phyloP scores from a whole-genome alignment of 2,797 vertebrate genomes.

The Morelia viridis region DNA sequence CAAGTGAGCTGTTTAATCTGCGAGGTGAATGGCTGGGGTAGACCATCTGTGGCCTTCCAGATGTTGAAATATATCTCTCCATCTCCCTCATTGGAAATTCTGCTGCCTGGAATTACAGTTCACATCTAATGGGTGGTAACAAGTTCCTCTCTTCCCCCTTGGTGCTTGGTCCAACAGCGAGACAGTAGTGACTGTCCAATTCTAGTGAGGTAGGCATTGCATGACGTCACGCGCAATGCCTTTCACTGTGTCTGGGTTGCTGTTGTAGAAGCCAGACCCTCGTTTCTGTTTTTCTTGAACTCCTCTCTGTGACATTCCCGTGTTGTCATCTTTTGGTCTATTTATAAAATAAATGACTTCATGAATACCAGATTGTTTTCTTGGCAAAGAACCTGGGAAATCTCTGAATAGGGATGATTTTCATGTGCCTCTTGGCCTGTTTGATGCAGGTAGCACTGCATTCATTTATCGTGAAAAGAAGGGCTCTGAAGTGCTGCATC shows the following conservation, averaged over 20 bases:
- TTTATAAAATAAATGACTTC: background rate
- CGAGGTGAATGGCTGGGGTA: background rate
- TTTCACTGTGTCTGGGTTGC: background rate
- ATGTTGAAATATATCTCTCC: background rate
- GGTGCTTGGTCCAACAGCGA: background rate
- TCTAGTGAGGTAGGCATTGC: background rate
- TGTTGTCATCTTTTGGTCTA: background rate
- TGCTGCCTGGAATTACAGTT: background rate
- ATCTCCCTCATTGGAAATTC: background rate
- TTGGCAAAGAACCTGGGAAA: constrained; percentile 48
- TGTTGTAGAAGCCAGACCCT: background rate
- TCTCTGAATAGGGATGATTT: constrained; percentile 34
- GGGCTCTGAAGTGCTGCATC: constrained; percentile 51
- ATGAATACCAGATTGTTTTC: constrained; percentile 38
- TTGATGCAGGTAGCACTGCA: constrained; percentile 55
- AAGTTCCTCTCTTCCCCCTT: background rate
- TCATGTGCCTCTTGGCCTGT: constrained; percentile 18
- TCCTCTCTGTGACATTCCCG: background rate
- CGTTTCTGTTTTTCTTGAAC: background rate
- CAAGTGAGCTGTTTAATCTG: background rate
- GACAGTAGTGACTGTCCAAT: background rate
- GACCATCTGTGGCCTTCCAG: background rate
- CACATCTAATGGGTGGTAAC: background rate
- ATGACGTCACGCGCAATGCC: too few species aligned
- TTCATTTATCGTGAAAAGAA: constrained; percentile 62